Percentiles rank a stretch among this genome's conserved stretches.
Conservation (phyloP, 2,797 vertebrate genomes). For the Rhinoraja longicauda region DNA sequence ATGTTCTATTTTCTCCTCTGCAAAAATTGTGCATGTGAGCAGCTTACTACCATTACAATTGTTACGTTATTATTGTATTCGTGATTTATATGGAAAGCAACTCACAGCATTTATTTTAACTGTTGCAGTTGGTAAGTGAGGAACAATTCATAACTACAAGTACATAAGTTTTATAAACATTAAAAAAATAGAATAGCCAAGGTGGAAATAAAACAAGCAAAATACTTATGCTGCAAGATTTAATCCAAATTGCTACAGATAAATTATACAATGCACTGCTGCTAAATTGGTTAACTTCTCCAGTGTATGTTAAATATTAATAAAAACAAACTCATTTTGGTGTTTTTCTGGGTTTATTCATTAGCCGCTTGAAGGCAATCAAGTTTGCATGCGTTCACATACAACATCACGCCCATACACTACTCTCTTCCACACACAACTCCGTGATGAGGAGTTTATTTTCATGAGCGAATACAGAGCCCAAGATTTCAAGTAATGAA, state of each 20-base stretch:
- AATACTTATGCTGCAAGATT: conserved; percentile 83
- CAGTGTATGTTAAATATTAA: conserved; percentile 89
- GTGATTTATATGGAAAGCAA: conserved; percentile 75
- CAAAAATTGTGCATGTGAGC: conserved; percentile 32
- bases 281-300: conserved; percentile 79
- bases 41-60: conserved; percentile 4
- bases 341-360: conserved; percentile 69
- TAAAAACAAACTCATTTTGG: conserved; percentile 62
- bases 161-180: conserved; percentile 71
- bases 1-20: conserved; percentile 16
- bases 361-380: conserved; percentile 77
- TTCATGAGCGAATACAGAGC: conserved; percentile 64
- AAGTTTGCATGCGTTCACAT: conserved; percentile 86
- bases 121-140: conserved; percentile 79
- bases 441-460: conserved; percentile 70
- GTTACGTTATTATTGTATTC: conserved; percentile 25
- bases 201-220: conserved; percentile 46
- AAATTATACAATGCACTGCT: conserved; percentile 65
- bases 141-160: conserved; percentile 77
- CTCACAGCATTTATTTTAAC: conserved; percentile 84
- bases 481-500: conserved; percentile 70
- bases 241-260: conserved; percentile 71
- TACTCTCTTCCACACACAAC: conserved; percentile 67
- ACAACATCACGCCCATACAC: conserved; percentile 77
- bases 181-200: conserved; percentile 49